Evolutionary conservation across 1,140 invertebrate species (phyloP).

Genomic region (Eulimnadia texana): DNA sequence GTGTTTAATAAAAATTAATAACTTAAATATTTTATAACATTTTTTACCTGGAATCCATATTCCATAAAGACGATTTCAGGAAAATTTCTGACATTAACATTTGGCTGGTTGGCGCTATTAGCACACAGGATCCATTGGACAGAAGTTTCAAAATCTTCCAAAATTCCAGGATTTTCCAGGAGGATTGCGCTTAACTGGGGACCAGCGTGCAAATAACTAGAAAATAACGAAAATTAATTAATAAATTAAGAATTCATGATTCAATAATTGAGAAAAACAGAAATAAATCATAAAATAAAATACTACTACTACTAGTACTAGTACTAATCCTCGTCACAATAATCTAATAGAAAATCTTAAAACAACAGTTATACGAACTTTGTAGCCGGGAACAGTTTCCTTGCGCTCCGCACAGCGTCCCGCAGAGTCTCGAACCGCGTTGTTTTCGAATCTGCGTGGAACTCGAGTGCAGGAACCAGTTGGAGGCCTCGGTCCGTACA

Average conservation of each 20-base stretch:
- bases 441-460: slow-evolving; percentile 34
- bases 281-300: slow-evolving; percentile 5
- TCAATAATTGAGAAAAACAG: no score
- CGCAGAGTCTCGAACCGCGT: slow-evolving; percentile 25
- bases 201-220: slow-evolving; percentile 42
- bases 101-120: slow-evolving; percentile 32
- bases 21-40: slow-evolving; percentile 2
- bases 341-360: no score
- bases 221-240: slow-evolving; percentile 19
- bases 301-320: no score
- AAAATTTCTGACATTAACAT: slow-evolving; percentile 34
- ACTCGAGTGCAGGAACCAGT: slow-evolving; percentile 44
- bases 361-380: no score
- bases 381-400: slow-evolving; percentile 32
- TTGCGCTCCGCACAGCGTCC: slow-evolving; percentile 40
- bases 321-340: no score
- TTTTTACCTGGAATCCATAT: slow-evolving; percentile 42
- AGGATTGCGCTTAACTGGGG: slow-evolving; percentile 43
- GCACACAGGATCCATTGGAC: slow-evolving; percentile 43
- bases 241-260: no score
- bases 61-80: slow-evolving; percentile 44
- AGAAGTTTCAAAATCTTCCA: slow-evolving; percentile 39
- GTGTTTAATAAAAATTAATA: no score
- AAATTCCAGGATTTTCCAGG: slow-evolving; percentile 31
- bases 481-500: slow-evolving; percentile 37